phyloP scores from a whole-genome alignment of 2,113 vertebrate species.

The Paratilapia polleni region DNA sequence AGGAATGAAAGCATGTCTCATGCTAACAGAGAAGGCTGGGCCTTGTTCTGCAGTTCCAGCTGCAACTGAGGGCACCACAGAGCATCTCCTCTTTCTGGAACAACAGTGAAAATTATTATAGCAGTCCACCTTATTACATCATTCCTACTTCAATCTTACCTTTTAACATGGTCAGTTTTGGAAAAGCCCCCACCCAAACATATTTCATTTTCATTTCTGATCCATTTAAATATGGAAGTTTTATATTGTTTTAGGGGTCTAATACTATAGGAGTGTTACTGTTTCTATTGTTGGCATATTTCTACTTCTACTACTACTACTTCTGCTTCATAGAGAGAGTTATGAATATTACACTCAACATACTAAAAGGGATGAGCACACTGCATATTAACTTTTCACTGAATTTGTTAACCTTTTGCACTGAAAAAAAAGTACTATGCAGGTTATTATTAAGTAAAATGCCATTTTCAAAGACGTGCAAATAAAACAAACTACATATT shows the following conservation, averaged over 20 bases:
- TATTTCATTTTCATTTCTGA: no score
- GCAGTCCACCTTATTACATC: background rate
- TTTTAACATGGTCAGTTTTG: background rate
- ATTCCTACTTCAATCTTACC: background rate
- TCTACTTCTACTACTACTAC: background rate
- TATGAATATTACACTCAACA: background rate
- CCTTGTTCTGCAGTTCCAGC: constrained; percentile 68
- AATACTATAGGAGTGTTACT: background rate
- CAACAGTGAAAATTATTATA: background rate
- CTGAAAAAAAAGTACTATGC: background rate
- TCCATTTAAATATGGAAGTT: background rate
- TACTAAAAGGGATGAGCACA: background rate
- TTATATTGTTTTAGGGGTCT: background rate
- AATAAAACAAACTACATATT: background rate
- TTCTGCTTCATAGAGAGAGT: background rate
- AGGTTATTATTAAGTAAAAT: background rate
- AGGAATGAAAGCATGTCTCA: constrained; percentile 95
- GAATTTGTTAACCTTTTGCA: background rate
- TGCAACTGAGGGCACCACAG: constrained; percentile 29
- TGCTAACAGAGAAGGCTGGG: constrained; percentile 88
- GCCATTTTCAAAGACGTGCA: background rate
- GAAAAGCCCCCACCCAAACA: background rate
- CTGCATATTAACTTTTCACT: background rate
- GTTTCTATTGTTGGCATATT: background rate
- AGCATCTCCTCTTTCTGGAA: constrained; percentile 60